Conservation (phyloP, 1,140 invertebrate genomes). For the Eurytemora carolleeae region DNA sequence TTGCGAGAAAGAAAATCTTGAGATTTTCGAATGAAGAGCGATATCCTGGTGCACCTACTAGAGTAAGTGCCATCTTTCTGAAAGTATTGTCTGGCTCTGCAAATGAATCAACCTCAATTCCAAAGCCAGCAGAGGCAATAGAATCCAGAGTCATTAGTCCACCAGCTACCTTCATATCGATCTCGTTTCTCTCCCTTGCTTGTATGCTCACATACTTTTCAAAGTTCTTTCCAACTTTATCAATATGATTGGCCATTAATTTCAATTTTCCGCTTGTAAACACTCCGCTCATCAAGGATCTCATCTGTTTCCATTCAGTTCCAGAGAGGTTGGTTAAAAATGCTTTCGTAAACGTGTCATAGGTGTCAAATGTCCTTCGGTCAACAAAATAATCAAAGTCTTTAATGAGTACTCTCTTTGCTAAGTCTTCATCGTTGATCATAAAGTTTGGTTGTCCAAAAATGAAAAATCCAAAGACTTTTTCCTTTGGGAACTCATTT, state of each 20-base stretch:
- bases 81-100: background rate
- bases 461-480: background rate
- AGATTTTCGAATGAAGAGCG: too few relatives aligned
- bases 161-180: background rate
- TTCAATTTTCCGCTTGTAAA: background rate
- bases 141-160: background rate
- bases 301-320: background rate
- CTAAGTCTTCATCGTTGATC: slow-evolving; percentile 36
- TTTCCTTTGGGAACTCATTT: too few relatives aligned
- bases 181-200: background rate
- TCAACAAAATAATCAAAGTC: slow-evolving; percentile 41
- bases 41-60: background rate
- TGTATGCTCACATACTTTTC: background rate
- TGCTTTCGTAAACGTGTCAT: background rate
- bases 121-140: background rate
- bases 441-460: slow-evolving; percentile 29
- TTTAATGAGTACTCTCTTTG: slow-evolving; percentile 37
- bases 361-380: background rate
- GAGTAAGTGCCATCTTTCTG: background rate
- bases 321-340: background rate
- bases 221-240: background rate
- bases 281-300: background rate
- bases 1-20: background rate
- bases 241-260: background rate
- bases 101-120: background rate